Percentiles rank a stretch among this genome's conserved stretches.
Conservation (phyloP, 1,140 invertebrate species). For the Drosophila micromelanica region DNA sequence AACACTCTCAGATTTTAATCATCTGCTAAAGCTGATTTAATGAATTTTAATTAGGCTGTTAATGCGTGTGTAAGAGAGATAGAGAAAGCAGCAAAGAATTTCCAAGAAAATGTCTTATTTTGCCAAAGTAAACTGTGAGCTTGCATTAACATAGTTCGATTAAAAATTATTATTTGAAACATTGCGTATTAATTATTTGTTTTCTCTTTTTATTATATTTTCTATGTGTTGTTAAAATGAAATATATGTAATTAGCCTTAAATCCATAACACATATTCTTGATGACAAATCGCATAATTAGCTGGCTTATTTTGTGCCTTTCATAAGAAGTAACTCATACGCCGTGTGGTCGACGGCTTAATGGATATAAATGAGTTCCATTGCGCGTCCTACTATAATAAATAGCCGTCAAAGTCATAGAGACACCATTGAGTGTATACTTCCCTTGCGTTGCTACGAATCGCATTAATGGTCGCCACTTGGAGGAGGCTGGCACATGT, state of each 20-base stretch:
- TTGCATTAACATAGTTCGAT: no score
- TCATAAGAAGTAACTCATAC: conserved; percentile 49
- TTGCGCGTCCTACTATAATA: conserved; percentile 50
- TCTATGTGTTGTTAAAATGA: background rate
- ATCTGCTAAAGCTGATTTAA: no score
- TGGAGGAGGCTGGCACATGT: conserved; percentile 32
- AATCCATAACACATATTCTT: conserved; percentile 24
- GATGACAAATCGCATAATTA: conserved; percentile 75
- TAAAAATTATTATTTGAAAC: no score
- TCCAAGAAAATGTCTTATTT: no score
- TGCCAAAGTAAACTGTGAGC: no score
- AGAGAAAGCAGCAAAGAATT: background rate
- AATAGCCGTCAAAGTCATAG: conserved; percentile 49
- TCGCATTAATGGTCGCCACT: conserved; percentile 29
- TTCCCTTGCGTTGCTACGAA: background rate
- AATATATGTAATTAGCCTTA: conserved; percentile 39
- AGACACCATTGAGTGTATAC: conserved; percentile 15
- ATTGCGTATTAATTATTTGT: no score
- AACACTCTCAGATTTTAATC: no score
- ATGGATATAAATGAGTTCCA: conserved; percentile 71
- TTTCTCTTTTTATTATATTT: no score
- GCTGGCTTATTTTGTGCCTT: conserved; percentile 65
- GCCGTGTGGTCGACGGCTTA: conserved; percentile 53
- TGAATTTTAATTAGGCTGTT: background rate
- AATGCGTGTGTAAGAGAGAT: background rate